These are phyloP conservation scores for Vesta saturnalis DNA, from an alignment of 2,888 invertebrate species.

Conservation along the genomic window DNA sequence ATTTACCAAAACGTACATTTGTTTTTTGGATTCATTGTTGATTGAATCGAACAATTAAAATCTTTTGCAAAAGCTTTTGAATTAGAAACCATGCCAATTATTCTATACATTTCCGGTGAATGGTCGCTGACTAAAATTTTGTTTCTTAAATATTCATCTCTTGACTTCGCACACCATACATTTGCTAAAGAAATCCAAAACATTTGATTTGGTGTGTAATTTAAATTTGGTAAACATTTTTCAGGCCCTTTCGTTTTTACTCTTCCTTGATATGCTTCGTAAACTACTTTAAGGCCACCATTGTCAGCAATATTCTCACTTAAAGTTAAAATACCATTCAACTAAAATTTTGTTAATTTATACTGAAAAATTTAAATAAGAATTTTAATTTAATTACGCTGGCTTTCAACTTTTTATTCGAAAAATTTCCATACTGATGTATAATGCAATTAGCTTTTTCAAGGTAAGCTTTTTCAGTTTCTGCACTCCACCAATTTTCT, in stretches of 20 bases:
- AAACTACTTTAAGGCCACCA: conserved; percentile 28
- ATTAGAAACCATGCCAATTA: conserved; percentile 13
- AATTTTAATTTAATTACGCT: not conserved
- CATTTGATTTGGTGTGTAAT: conserved; percentile 23
- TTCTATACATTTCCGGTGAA: conserved; percentile 16
- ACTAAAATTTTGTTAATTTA: conserved; percentile 51
- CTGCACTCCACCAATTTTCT: conserved; percentile 66
- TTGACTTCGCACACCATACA: conserved; percentile 17
- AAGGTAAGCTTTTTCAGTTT: not conserved
- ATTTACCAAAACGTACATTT: conserved; percentile 13
- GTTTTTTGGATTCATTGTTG: conserved; percentile 21
- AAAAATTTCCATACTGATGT: not conserved
- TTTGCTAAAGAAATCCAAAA: conserved; percentile 29
- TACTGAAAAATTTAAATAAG: not conserved
- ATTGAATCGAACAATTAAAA: conserved; percentile 21
- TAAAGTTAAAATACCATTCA: conserved; percentile 20
- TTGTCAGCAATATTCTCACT: conserved; percentile 33
- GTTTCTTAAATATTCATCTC: not conserved
- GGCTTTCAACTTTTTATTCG: not conserved
- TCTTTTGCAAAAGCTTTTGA: conserved; percentile 27
- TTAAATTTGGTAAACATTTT: conserved; percentile 15
- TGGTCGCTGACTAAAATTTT: conserved; percentile 13
- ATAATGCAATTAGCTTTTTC: conserved; percentile 4
- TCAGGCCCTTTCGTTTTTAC: conserved; percentile 13
- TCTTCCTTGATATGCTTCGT: conserved; percentile 19